Conservation (phyloP, 1,140 invertebrate genomes). For the Schlechtendalia chinensis region DNA sequence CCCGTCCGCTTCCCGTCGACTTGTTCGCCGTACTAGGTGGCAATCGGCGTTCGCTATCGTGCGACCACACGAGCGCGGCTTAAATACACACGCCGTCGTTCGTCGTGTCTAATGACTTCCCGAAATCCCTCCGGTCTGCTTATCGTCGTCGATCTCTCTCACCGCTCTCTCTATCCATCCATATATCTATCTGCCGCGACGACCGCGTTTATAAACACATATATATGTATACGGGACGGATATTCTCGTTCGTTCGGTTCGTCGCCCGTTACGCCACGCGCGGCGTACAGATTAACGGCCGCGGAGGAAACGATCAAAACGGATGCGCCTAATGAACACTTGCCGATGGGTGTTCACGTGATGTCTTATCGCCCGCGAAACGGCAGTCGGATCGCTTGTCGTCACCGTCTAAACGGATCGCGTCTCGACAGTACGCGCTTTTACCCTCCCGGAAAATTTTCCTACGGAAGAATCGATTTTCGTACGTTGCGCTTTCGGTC, state of each 20-base stretch:
- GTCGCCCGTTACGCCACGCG: not conserved
- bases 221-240: not conserved
- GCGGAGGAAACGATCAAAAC: constrained; percentile 12
- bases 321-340: constrained; percentile 30
- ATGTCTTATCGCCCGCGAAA: not conserved
- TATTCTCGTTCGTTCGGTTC: not conserved
- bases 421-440: no score
- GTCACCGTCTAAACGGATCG: no score
- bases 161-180: not conserved
- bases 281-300: not conserved
- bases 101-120: constrained; percentile 38
- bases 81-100: constrained; percentile 6
- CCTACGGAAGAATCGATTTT: no score
- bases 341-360: not conserved
- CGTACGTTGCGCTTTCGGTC: no score
- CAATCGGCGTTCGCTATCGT: constrained; percentile 11
- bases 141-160: constrained; percentile 4
- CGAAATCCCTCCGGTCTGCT: constrained; percentile 16
- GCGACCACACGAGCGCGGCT: constrained; percentile 21
- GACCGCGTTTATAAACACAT: not conserved
- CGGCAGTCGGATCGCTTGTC: not conserved
- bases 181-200: not conserved
- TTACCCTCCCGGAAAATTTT: no score
- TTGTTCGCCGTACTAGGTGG: no score
- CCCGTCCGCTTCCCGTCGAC: no score